Percentiles rank a stretch among this genome's conserved stretches.
Conservation (phyloP, 2,797 vertebrate genomes). For the Ctenochaetus hawaiiensis region DNA sequence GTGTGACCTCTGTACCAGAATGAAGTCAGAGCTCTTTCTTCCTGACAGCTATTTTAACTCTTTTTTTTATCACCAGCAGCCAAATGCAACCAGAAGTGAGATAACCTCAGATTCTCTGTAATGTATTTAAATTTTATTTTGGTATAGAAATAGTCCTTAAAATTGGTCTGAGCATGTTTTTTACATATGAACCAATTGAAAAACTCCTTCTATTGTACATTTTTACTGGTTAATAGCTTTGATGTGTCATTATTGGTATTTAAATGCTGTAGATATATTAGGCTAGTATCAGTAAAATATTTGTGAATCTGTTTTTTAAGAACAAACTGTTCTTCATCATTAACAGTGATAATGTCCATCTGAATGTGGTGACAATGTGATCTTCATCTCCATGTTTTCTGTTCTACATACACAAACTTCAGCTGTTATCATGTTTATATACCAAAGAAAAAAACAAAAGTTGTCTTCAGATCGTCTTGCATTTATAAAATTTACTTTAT, state of each 20-base stretch:
- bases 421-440: not conserved
- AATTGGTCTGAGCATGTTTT: not conserved
- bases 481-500: no score
- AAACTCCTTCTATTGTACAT: not conserved
- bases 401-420: not conserved
- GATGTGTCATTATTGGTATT: not conserved
- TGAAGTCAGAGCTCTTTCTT: not conserved
- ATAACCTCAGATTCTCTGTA: not conserved
- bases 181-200: not conserved
- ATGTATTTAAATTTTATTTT: not conserved
- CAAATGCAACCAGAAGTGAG: not conserved
- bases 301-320: not conserved
- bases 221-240: not conserved
- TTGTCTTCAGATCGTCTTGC: not conserved
- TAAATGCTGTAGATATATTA: not conserved
- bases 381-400: no score
- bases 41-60: constrained; percentile 14
- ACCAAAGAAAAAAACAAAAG: not conserved
- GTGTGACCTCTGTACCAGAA: constrained; percentile 14
- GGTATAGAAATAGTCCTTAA: no score
- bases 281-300: not conserved
- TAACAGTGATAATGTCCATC: not conserved
- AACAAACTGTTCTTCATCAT: not conserved
- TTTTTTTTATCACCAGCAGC: not conserved
- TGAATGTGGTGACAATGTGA: not conserved